These are phyloP conservation scores for Nomada lathburiana DNA, from an alignment of 2,888 invertebrate species.

Conservation along the genomic window DNA sequence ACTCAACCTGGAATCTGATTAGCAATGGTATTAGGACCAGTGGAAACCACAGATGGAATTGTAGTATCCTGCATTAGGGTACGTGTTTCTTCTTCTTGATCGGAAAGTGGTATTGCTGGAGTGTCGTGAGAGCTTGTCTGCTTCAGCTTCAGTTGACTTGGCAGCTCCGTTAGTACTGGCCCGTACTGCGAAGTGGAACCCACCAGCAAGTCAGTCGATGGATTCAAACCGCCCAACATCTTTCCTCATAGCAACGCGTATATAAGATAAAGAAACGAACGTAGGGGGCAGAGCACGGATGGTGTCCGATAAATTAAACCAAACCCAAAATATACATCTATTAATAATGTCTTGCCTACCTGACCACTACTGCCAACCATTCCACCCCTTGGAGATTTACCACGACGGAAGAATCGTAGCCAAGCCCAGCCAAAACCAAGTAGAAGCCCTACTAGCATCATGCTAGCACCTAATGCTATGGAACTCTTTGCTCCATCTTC, in stretches of 20 bases:
- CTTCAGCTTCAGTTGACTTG: slow-evolving; percentile 81
- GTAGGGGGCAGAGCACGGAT: slow-evolving; percentile 68
- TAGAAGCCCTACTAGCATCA: slow-evolving; percentile 79
- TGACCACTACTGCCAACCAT: slow-evolving; percentile 81
- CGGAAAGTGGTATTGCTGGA: slow-evolving; percentile 78
- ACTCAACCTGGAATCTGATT: slow-evolving; percentile 80
- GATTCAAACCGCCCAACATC: slow-evolving; percentile 85
- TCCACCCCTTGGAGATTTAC: slow-evolving; percentile 81
- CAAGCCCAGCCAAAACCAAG: slow-evolving; percentile 79
- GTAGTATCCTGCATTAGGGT: slow-evolving; percentile 81
- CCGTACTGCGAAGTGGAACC: slow-evolving; percentile 85
- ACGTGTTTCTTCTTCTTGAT: slow-evolving; percentile 83
- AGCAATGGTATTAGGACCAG: slow-evolving; percentile 73
- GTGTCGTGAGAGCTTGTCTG: slow-evolving; percentile 73
- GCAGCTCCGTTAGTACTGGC: slow-evolving; percentile 83
- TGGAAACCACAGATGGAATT: slow-evolving; percentile 66
- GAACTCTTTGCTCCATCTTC: slow-evolving; percentile 74
- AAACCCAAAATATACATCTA: slow-evolving; percentile 56
- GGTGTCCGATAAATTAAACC: slow-evolving; percentile 69
- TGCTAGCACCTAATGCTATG: slow-evolving; percentile 78
- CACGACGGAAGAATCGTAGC: slow-evolving; percentile 79
- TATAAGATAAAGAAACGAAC: slow-evolving; percentile 79
- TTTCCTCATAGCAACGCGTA: slow-evolving; percentile 83
- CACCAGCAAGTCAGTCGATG: slow-evolving; percentile 85
- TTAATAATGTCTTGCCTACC: slow-evolving; percentile 74